Conservation (phyloP, 1,140 invertebrate genomes). For the Anagrus nilaparvatae region DNA sequence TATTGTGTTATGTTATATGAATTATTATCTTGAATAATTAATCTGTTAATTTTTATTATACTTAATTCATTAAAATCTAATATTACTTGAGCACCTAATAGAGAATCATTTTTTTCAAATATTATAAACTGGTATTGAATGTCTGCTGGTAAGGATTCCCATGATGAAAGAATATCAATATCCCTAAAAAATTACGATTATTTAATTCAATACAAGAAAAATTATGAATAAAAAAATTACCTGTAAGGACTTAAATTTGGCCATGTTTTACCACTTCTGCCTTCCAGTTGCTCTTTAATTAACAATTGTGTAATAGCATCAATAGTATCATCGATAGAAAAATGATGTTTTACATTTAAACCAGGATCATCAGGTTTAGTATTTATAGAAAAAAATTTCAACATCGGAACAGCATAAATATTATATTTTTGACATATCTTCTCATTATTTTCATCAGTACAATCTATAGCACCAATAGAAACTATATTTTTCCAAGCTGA, state of each 20-base stretch:
- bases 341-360: slow-evolving; percentile 43
- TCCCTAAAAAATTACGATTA: slow-evolving; percentile 25
- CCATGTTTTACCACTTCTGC: slow-evolving; percentile 46
- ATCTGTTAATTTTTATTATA: slow-evolving; percentile 44
- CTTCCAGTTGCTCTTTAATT: slow-evolving; percentile 50
- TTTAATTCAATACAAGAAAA: no score
- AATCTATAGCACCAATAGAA: slow-evolving; percentile 52
- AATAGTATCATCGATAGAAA: slow-evolving; percentile 41
- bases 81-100: slow-evolving; percentile 48
- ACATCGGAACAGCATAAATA: slow-evolving; percentile 74
- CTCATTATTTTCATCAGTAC: slow-evolving; percentile 67
- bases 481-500: slow-evolving; percentile 52
- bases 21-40: slow-evolving; percentile 44
- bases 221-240: no score
- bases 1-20: slow-evolving; percentile 40
- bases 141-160: slow-evolving; percentile 34
- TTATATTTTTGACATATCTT: slow-evolving; percentile 73
- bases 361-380: slow-evolving; percentile 49
- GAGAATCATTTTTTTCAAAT: slow-evolving; percentile 48
- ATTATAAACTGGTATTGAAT: slow-evolving; percentile 47
- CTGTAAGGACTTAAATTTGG: slow-evolving; percentile 52
- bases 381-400: slow-evolving; percentile 63
- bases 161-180: slow-evolving; percentile 33
- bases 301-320: slow-evolving; percentile 47
- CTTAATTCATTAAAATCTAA: slow-evolving; percentile 50